Conservation (phyloP, 1,140 invertebrate species). For the Anastatus disparis region DNA sequence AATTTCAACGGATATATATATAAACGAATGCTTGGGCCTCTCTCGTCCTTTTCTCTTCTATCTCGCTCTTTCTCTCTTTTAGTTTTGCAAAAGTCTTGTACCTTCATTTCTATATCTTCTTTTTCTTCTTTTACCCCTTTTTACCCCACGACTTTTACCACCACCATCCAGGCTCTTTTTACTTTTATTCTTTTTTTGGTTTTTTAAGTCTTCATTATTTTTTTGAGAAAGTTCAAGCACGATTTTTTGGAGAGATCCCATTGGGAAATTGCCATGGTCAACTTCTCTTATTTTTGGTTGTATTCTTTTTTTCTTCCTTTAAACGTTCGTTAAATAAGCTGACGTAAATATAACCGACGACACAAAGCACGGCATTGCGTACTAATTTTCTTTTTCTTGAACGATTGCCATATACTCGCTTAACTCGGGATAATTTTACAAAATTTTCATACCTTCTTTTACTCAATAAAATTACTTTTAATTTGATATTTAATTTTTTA, state of each 20-base stretch:
- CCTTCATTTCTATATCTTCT: too few relatives aligned
- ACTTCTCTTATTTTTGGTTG: too few relatives aligned
- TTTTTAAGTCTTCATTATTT: constrained; percentile 11
- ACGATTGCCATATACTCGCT: too few relatives aligned
- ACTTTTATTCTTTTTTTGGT: background rate
- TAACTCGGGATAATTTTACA: too few relatives aligned
- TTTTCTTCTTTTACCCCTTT: constrained; percentile 40
- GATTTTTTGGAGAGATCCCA: background rate
- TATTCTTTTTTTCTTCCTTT: too few relatives aligned
- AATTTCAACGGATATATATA: constrained; percentile 60
- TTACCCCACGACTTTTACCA: background rate
- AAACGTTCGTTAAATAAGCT: constrained; percentile 31
- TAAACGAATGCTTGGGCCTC: constrained; percentile 49
- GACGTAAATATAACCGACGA: background rate
- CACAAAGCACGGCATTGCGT: too few relatives aligned
- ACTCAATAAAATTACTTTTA: too few relatives aligned
- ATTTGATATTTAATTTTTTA: too few relatives aligned
- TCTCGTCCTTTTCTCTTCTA: constrained; percentile 42
- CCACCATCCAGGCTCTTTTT: background rate
- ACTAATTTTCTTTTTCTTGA: too few relatives aligned
- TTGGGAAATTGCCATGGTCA: constrained; percentile 12
- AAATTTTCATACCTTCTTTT: too few relatives aligned
- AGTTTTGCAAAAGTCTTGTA: too few relatives aligned
- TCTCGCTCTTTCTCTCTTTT: too few relatives aligned
- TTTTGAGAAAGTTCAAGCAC: background rate